A percentile compares a stretch with the other conserved stretches of the same genome.
Conservation (phyloP, 2,888 invertebrate species). For the Callosobruchus maculatus region DNA sequence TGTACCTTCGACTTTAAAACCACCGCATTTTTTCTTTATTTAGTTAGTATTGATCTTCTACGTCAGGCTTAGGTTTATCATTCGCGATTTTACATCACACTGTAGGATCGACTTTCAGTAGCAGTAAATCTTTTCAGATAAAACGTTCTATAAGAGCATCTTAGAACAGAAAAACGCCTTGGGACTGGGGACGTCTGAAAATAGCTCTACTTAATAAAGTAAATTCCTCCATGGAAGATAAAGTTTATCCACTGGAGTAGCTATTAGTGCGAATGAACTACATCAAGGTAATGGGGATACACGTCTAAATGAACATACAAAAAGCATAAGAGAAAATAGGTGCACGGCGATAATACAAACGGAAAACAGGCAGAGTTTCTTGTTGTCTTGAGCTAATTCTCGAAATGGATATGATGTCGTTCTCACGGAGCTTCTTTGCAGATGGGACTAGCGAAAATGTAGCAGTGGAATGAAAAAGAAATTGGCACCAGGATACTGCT, state of each 20-base stretch:
- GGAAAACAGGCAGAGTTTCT: neutral
- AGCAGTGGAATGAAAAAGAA: neutral
- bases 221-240: neutral
- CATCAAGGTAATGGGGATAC: neutral
- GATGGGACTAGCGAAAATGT: neutral
- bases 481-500: neutral
- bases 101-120: neutral
- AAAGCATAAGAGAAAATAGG: neutral
- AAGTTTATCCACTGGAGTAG: neutral
- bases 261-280: neutral
- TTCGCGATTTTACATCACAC: neutral
- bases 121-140: neutral
- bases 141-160: neutral
- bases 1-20: neutral
- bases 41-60: too few relatives aligned
- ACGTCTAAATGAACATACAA: neutral
- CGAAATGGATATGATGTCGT: neutral
- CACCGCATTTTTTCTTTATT: neutral
- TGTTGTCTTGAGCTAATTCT: neutral
- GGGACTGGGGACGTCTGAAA: neutral
- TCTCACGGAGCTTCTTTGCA: neutral
- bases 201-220: neutral
- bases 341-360: neutral
- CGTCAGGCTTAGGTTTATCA: too few relatives aligned
- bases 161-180: too few relatives aligned